Conservation (phyloP, 2,888 invertebrate genomes). For the Neoitamus cyanurus region DNA sequence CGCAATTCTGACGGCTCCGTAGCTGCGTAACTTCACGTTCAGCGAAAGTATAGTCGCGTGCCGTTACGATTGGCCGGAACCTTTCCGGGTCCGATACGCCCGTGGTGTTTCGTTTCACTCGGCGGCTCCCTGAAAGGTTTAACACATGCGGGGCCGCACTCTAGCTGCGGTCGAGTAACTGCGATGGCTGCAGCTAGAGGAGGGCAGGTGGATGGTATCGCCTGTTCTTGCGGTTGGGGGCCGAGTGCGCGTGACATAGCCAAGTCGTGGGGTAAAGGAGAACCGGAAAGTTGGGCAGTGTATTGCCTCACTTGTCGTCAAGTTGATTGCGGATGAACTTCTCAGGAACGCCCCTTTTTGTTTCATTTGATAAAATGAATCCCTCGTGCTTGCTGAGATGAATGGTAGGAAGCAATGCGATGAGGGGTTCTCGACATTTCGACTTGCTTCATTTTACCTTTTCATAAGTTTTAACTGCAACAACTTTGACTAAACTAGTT, state of each 20-base stretch:
- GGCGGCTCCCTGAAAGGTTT: not conserved
- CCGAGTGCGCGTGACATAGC: not conserved
- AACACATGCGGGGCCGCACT: not conserved
- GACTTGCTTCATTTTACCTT: no score
- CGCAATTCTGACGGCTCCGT: constrained; percentile 1
- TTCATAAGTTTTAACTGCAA: no score
- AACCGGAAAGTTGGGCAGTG: not conserved
- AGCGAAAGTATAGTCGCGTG: constrained; percentile 29
- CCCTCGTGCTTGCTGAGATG: not conserved
- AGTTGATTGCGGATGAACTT: not conserved
- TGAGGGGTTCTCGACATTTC: no score
- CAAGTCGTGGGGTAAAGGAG: not conserved
- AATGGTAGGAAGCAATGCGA: not conserved
- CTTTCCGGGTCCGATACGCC: constrained; percentile 46
- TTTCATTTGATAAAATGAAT: not conserved
- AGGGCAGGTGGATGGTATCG: not conserved
- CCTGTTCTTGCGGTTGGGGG: not conserved
- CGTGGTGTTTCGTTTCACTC: constrained; percentile 39
- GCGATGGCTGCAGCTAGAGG: not conserved
- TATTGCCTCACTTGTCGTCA: not conserved
- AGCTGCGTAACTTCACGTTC: constrained; percentile 24
- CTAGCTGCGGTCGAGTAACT: not conserved
- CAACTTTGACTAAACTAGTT: no score
- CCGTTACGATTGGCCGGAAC: constrained; percentile 48
- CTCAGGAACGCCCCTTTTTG: constrained; percentile 4